phyloP scores from a whole-genome alignment of 2,888 invertebrate species.

The Parnassius mnemosyne region DNA sequence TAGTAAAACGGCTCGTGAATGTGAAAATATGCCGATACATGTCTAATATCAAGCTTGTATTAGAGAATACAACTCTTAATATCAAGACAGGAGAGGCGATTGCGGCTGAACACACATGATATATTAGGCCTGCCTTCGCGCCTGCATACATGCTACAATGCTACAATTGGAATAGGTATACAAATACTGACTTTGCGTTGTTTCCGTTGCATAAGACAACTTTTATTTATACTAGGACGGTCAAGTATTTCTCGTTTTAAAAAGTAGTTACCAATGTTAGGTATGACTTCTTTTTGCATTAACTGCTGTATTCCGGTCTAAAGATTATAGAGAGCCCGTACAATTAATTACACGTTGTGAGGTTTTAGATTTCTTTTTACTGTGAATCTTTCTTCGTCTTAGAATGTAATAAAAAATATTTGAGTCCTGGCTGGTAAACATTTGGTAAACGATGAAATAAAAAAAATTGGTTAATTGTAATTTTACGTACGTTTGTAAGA shows the following conservation, averaged over 20 bases:
- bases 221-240: conserved; percentile 19
- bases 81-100: background rate
- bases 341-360: too few species aligned
- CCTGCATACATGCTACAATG: conserved; percentile 40
- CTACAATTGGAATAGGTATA: conserved; percentile 45
- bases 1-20: conserved; percentile 50
- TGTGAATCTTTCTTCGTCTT: too few species aligned
- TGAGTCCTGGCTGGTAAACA: too few species aligned
- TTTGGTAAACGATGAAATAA: too few species aligned
- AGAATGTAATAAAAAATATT: too few species aligned
- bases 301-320: too few species aligned
- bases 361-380: too few species aligned
- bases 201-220: conserved; percentile 33
- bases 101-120: background rate
- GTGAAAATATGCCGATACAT: conserved; percentile 60
- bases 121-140: conserved; percentile 3
- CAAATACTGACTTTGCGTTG: conserved; percentile 36
- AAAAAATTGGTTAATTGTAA: too few species aligned
- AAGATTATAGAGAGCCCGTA: too few species aligned
- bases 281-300: too few species aligned
- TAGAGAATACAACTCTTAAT: conserved; percentile 10
- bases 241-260: conserved; percentile 12
- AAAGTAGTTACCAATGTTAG: too few species aligned
- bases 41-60: conserved; percentile 35
- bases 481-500: too few species aligned